Evolutionary conservation across 2,113 vertebrate genomes (phyloP).

Genomic region (Mirza zaza): DNA sequence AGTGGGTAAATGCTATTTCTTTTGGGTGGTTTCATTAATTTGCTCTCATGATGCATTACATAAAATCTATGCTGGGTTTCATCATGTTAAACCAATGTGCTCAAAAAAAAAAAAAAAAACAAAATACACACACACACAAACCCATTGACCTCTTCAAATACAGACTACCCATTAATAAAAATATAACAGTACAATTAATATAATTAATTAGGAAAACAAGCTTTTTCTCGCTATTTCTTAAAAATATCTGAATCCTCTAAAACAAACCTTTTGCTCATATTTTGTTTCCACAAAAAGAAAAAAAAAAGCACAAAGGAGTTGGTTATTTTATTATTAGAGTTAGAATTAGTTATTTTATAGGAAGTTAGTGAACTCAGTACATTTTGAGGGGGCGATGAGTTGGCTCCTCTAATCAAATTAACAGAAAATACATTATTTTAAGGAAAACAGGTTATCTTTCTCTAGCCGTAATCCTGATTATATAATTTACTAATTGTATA

Average conservation of each 20-base stretch:
- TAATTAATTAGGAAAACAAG: neutral
- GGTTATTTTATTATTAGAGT: neutral
- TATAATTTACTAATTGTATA: neutral
- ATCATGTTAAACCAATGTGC: constrained; percentile 50
- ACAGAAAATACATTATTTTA: neutral
- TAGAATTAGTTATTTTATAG: neutral
- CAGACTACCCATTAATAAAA: neutral
- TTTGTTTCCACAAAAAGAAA: neutral
- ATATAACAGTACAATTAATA: neutral
- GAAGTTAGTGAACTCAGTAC: neutral
- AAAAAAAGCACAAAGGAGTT: neutral
- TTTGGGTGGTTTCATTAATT: constrained; percentile 53
- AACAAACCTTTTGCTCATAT: neutral
- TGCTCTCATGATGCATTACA: constrained; percentile 45
- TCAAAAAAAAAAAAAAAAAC: neutral
- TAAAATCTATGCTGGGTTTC: constrained; percentile 48
- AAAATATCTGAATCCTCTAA: neutral
- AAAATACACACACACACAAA: no score
- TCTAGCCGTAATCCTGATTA: neutral
- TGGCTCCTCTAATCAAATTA: neutral
- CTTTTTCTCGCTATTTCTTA: neutral
- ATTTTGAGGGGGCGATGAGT: neutral
- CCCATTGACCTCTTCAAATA: neutral
- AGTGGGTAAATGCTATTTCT: constrained; percentile 34
- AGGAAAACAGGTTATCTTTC: neutral